Conservation (phyloP, 2,888 invertebrate species). For the Argynnis bischoffii region DNA sequence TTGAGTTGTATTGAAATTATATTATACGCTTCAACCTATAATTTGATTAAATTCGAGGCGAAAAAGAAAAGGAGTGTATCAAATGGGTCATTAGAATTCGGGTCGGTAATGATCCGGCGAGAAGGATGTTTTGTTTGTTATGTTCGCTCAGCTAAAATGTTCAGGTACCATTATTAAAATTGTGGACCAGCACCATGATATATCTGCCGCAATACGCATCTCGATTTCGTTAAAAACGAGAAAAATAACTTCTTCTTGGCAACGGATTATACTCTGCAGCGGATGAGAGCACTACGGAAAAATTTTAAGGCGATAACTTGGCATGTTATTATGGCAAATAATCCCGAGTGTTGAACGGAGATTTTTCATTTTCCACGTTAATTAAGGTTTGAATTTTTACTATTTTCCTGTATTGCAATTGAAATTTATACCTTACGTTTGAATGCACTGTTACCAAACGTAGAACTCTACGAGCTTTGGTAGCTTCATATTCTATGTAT, state of each 20-base stretch:
- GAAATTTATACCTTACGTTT: conserved; percentile 19
- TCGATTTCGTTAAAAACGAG: conserved; percentile 45
- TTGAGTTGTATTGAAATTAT: conserved; percentile 78
- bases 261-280: conserved; percentile 45
- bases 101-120: conserved; percentile 77
- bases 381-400: conserved; percentile 28
- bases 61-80: conserved; percentile 75
- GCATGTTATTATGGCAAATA: conserved; percentile 46
- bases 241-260: conserved; percentile 47
- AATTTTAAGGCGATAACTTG: conserved; percentile 48
- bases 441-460: conserved; percentile 2
- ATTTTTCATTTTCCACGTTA: conserved; percentile 37
- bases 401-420: conserved; percentile 10
- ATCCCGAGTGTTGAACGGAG: conserved; percentile 36
- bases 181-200: conserved; percentile 41
- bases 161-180: conserved; percentile 61
- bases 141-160: conserved; percentile 57
- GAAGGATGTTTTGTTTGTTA: conserved; percentile 71
- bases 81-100: conserved; percentile 78
- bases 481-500: neutral
- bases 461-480: neutral
- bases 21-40: conserved; percentile 79
- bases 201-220: conserved; percentile 46
- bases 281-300: conserved; percentile 45
- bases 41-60: conserved; percentile 78